A percentile compares a stretch with the other conserved stretches of the same genome.
These are phyloP conservation scores for Equus przewalskii DNA, from an alignment of 2,113 vertebrate species.

Conservation along the genomic window DNA sequence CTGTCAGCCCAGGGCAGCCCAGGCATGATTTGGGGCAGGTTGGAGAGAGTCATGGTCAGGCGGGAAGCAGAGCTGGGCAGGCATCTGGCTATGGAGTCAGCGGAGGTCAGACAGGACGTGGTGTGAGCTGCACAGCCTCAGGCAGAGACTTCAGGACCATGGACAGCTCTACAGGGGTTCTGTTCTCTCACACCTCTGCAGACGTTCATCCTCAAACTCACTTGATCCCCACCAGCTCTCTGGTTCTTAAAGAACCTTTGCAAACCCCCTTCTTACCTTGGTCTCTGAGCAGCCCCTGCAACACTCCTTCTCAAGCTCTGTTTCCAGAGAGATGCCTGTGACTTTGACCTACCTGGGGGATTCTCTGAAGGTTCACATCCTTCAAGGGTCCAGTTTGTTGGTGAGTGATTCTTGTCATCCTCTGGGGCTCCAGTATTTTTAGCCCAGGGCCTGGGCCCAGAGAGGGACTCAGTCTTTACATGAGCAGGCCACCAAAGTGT, in stretches of 20 bases:
- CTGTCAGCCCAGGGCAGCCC: not conserved
- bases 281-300: not conserved
- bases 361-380: not conserved
- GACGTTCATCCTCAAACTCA: not conserved
- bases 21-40: not conserved
- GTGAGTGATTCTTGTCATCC: not conserved
- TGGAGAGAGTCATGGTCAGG: not conserved
- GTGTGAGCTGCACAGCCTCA: not conserved
- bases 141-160: not conserved
- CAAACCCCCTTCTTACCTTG: not conserved
- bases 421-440: not conserved
- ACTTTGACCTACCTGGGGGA: not conserved
- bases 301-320: not conserved
- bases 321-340: not conserved
- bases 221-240: not conserved
- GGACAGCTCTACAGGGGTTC: not conserved
- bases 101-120: not conserved
- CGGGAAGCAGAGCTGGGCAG: not conserved
- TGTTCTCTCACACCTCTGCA: not conserved
- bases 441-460: not conserved
- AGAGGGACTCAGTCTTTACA: not conserved
- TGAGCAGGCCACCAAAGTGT: not conserved
- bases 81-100: not conserved
- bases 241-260: not conserved
- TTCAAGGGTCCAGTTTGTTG: not conserved